Base-by-base conservation (phyloP, 92 coral and sea anemone species). In the Isaurus tuberculatus region DNA sequence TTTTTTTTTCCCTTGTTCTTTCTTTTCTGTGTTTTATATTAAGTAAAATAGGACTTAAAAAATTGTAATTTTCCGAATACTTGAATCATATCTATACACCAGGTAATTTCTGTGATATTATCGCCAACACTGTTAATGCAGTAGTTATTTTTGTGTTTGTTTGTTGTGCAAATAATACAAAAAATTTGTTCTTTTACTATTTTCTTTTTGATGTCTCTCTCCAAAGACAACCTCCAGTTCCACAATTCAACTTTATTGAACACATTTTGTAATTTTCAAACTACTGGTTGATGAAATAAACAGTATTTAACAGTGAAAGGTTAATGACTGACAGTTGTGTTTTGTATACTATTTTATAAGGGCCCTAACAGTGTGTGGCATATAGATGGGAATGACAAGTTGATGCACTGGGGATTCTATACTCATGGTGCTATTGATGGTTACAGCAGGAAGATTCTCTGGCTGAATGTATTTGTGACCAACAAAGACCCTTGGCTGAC, bases 381-480 rank as follows among this genome's bases (percentile, higher is more conserved):
- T 49, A 49, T 49, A 49, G 58, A 49, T 49, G 58, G 46, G 58
- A 49, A 49, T 49, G 58, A 49, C 58, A 49, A 49, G 58, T 49
- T 49, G 58, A 49, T 49, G 58, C 58, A 49, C 58, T 49, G 22
- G 58, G 58, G 58, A 49, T 49, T 49, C 58, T 49, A 49, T 49
- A 49, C 58, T 66, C 43, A 34, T 30, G 34, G 43, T 75, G 36
- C 34, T 22, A 19, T 36, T 53, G 22, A 23, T 46, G 58, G 58
- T 49, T 49, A 49, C 58, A 49, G 58, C 22, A 49, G 58, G 58
- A 49, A 49, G 58, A 49, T 49, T 49, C 25, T 49, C 58, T 49
- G 58, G 58, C 58, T 49, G 58, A 49, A 49, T 49, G 58, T 49
- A 49, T 49, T 49, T 49, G 58, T 49, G 58, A 49, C 58, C 58